These are phyloP conservation scores for Arctocebus calabarensis DNA, from an alignment of 2,797 vertebrate genomes.

Conservation along the genomic window DNA sequence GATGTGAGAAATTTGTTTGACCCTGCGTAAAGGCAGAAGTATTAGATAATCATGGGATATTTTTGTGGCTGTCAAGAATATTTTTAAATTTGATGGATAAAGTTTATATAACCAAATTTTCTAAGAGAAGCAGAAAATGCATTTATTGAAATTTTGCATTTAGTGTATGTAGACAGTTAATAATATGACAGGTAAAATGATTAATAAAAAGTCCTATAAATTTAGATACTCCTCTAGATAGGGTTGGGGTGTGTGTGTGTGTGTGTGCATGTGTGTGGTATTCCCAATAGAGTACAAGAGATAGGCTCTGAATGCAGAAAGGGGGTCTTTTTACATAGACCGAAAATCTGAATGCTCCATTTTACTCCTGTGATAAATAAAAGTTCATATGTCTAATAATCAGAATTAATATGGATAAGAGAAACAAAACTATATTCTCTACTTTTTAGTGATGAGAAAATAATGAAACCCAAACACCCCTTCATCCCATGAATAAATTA, in stretches of 20 bases:
- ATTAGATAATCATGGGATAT: neutral
- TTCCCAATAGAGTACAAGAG: neutral
- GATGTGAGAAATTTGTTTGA: neutral
- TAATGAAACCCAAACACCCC: too few species aligned
- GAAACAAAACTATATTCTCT: neutral
- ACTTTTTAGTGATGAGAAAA: neutral
- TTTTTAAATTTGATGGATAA: constrained; percentile 2
- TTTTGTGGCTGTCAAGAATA: neutral
- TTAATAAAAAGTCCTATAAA: neutral
- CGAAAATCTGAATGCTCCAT: neutral
- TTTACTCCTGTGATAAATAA: neutral
- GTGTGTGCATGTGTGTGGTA: neutral
- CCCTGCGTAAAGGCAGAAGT: neutral
- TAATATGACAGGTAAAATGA: neutral
- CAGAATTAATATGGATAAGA: neutral
- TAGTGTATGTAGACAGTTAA: neutral
- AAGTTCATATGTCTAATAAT: neutral
- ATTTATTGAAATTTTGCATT: neutral
- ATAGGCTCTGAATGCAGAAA: neutral
- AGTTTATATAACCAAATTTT: neutral
- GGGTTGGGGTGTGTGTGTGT: too few species aligned
- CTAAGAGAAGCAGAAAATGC: rapidly evolving
- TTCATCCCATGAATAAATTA: too few species aligned
- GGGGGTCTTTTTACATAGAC: neutral
- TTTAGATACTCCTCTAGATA: neutral